Base-by-base conservation (phyloP, 2,888 invertebrate genomes). In the Apodemia mormo region DNA sequence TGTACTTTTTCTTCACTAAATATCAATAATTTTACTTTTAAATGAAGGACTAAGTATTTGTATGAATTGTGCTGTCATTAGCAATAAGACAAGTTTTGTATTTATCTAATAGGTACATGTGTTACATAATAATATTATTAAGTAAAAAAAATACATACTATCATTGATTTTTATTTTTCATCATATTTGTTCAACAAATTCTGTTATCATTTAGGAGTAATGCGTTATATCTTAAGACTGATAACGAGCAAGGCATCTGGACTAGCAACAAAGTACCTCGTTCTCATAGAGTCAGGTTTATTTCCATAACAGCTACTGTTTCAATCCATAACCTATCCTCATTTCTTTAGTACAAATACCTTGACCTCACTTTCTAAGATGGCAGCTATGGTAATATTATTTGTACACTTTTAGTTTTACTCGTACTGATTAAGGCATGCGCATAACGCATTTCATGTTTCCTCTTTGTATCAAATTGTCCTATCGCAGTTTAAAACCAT, bases 61-160 rank as follows among this genome's bases (percentile, higher is more conserved):
- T 77, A 79, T 82, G 82, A 83, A 85, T 83, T 85, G 83, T 85
- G 81, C 81, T 79, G 83, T 82, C 82, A 76, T 71, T 81, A 78
- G 75, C 71, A 68, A 70, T 83, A 83, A 81, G 81, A 30, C 61
- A 49, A 49, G 49, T 80, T 82, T 82, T 82, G 77, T 82, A 82
- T 82, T 81, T 81, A 81, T 80, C 74, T 78, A 79, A 75, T 74
- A 58, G 58, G 29, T 56, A 58, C 12, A 58, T 45, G 45, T 58
- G 58, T 58, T 58, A 58, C 58, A 58, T 58, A 58, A 45, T 45
- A 45, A 58, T 56, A 56, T 29, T 29, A 58, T 61, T 33, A 30
- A 61, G 61, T 61, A 61, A 61, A 61, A 58, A 61, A 40, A 40
- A 40, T 22, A 22, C 3, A 61, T 14, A 61, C 14, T 61, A 14